A percentile compares a stretch with the other conserved stretches of the same genome.
Evolutionary conservation across 2,113 vertebrate genomes (phyloP).

Genomic region (Myotis davidii): DNA sequence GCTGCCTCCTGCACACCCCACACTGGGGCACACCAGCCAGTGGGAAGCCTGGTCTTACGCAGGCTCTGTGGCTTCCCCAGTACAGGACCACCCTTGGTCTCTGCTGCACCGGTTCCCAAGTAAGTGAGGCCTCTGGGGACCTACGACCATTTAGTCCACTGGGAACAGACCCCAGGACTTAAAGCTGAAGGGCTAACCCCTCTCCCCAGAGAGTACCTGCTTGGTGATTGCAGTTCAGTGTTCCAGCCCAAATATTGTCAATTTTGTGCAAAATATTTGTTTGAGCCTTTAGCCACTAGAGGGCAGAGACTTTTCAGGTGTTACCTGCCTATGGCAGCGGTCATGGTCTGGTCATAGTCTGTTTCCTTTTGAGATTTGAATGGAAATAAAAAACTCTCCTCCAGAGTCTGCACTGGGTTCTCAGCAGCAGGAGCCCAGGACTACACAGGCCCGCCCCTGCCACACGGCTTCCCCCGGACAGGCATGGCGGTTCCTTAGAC

Average conservation of each 20-base stretch:
- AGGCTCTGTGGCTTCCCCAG: background rate
- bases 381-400: background rate
- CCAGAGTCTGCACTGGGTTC: background rate
- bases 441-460: background rate
- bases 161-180: background rate
- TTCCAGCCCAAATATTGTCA: background rate
- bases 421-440: background rate
- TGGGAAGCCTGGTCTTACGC: background rate
- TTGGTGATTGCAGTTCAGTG: background rate
- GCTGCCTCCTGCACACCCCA: too few relatives aligned
- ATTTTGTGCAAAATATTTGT: background rate
- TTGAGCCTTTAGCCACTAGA: slow-evolving; percentile 52
- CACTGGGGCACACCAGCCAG: too few relatives aligned
- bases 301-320: slow-evolving; percentile 42
- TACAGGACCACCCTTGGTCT: background rate
- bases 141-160: background rate
- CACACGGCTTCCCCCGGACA: rapidly evolving
- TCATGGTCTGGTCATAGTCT: background rate
- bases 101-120: background rate
- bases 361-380: background rate
- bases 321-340: background rate
- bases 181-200: background rate
- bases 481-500: background rate
- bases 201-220: background rate
- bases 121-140: background rate